A percentile compares a stretch with the other conserved stretches of the same genome.
phyloP scores from a whole-genome alignment of 2,888 invertebrate species.

The Trissonchulus sp. region DNA sequence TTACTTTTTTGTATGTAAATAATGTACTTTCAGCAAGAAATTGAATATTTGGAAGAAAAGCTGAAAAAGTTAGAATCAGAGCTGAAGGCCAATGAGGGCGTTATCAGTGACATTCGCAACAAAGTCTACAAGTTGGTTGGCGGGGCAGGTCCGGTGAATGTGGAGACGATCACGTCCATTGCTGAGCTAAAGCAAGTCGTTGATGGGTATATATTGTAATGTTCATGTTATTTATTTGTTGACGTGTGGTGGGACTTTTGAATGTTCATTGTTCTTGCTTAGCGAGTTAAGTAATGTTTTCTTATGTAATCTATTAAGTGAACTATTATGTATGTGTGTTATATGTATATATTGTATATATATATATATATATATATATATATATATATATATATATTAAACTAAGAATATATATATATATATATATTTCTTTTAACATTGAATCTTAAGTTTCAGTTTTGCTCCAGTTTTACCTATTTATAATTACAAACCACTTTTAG shows the following conservation, averaged over 20 bases:
- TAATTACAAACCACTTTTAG: no score
- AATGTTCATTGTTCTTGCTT: no score
- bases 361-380: slow-evolving; percentile 13
- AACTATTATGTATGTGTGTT: slow-evolving; percentile 1
- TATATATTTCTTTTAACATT: no score
- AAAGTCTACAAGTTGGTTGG: slow-evolving; percentile 27
- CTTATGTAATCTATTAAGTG: no score
- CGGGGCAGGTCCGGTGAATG: neutral
- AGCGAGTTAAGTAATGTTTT: no score
- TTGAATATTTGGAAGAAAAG: slow-evolving; percentile 26
- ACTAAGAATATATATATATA: neutral
- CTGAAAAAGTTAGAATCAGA: slow-evolving; percentile 27
- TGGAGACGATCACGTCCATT: slow-evolving; percentile 8
- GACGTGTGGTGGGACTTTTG: no score
- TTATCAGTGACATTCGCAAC: slow-evolving; percentile 27
- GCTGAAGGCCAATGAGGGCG: slow-evolving; percentile 23
- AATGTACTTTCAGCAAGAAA: slow-evolving; percentile 26
- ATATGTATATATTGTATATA: slow-evolving; percentile 13
- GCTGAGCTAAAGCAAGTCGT: slow-evolving; percentile 7
- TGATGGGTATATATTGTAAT: no score
- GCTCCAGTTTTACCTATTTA: no score
- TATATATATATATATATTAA: neutral
- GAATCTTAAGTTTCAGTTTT: neutral
- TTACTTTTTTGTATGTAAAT: no score
- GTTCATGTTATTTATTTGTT: no score